Base-by-base conservation (phyloP, 1,140 invertebrate genomes). In the Vanessa atalanta region DNA sequence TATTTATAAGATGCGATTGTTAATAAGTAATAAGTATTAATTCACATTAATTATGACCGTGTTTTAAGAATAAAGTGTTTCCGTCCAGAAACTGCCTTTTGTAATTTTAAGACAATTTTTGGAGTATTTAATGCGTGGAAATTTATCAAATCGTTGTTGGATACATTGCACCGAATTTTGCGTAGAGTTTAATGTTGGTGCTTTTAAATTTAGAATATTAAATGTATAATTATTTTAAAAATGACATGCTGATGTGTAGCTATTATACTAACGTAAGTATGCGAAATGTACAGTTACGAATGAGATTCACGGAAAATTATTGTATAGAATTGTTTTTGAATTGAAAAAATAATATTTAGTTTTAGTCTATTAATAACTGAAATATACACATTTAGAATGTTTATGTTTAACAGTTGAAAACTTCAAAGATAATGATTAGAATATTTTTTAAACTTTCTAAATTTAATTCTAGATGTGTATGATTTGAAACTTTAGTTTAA, bases 221-320 rank as follows among this genome's bases (percentile, higher is more conserved):
- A 69, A 60, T 69, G 37, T 69, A 57, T 57, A 47, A 16, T 43
- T 69, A 69, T 47, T 60, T 68, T 60, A 69, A 69, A 37, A 5
- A n/a, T 23, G 50, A 55, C 26, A 20, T 50, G 66, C 65, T 67
- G 16, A 61, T 57, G 51, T 69, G 66, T 69, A 69, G 66, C 66
- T 69, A 69, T 47, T 57, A 26, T 57, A 37, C 57, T 61, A 61
- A 61, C 31, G 37, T 74, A 76, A 61, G 57, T 78, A 79, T 84
- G 80, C 85, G 83, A 81, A 83, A 73, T 92, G 90, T 92, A 92
- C 90, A 92, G 90, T 92, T 92, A 92, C 90, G 88, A 83, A 89
- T 92, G 90, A 92, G 90, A 92, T 92, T 92, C 83, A 79, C 83
- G 81, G 55, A 73, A 77, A 80, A 79, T 83, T 84, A 80, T 83